phyloP scores from a whole-genome alignment of 2,113 vertebrate genomes.

The Scytalopus superciliaris region DNA sequence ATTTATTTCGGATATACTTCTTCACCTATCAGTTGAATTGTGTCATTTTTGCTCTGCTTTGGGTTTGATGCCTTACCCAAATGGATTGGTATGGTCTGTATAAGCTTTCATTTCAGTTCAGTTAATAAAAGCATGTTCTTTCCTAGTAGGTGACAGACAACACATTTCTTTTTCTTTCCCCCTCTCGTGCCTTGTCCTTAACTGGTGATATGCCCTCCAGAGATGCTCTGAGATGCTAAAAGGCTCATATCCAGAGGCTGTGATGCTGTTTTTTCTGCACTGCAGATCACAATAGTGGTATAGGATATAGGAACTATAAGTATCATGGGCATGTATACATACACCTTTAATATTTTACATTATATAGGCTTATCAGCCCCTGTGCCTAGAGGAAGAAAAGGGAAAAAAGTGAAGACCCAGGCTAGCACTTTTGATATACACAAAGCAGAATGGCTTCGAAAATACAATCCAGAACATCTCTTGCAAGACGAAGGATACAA shows the following conservation, averaged over 20 bases:
- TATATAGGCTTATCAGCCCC: constrained; percentile 91
- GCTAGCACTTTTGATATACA: constrained; percentile 97
- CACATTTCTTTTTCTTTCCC: not conserved
- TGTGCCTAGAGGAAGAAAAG: constrained; percentile 94
- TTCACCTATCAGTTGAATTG: not conserved
- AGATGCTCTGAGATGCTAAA: not conserved
- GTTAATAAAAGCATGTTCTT: rapidly evolving
- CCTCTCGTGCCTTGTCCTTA: not conserved
- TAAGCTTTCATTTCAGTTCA: not conserved
- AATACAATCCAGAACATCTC: constrained; percentile 97
- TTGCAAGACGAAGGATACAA: constrained; percentile 98
- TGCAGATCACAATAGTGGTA: not conserved
- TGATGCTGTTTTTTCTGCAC: not conserved
- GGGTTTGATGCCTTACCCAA: not conserved
- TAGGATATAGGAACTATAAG: not conserved
- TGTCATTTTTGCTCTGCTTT: not conserved
- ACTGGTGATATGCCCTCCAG: not conserved
- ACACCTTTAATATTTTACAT: constrained; percentile 10
- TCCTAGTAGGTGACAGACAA: not conserved
- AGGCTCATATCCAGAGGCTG: rapidly evolving
- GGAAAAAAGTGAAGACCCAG: constrained; percentile 97
- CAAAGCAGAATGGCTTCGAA: constrained; percentile 97
- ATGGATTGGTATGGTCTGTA: not conserved
- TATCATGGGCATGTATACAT: not conserved
- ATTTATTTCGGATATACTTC: not conserved